Base-by-base conservation (phyloP, 1,140 invertebrate genomes). In the Acromyrmex charruanus region DNA sequence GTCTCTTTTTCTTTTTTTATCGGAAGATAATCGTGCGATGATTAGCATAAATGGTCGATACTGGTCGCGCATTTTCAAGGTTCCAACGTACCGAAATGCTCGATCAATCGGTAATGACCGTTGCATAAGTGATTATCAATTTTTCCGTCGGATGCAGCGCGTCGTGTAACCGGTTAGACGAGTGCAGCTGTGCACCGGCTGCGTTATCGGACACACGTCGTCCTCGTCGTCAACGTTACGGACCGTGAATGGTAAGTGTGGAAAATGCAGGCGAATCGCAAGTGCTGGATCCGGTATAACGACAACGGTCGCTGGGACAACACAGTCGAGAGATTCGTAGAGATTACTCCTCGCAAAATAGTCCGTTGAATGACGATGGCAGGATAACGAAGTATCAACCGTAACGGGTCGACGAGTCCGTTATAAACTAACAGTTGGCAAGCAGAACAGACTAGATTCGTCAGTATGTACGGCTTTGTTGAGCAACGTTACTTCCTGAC, bases 371-470 rank as follows among this genome's bases (percentile, higher is more conserved):
- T 85, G 82, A 79, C 35, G 21, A 81, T 31, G 77, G 51, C 49
- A 16, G 61, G 18, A 74, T 71, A 87, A 87, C 51, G n/a, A 87
- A n/a, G 10, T 75, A 68, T 87, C 61, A 85, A 85, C 86, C 71
- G 80, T 85, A 87, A 75, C 63, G 72, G 66, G 71, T 77, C 53
- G 16, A n/a, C 18, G 16, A 35, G 49, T 16, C 86, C 86, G 86
- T 87, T 87, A 87, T 65, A 21, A 72, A 66, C 77, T 49, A 71
- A 74, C 86, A 87, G 86, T 75, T 85, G 80, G 21, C 35, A 69
- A 14, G 63, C 51, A 51, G 69, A 69, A 59, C 61, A 14, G 44
- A 44, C 35, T 69, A 66, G 65, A 71, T 65, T 65, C 12, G 59
- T 66, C 59, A 9, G 39, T 66, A 5, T 44, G 35, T 14, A 3